phyloP scores from a whole-genome alignment of 2,113 vertebrate genomes.

The Austrofundulus limnaeus region DNA sequence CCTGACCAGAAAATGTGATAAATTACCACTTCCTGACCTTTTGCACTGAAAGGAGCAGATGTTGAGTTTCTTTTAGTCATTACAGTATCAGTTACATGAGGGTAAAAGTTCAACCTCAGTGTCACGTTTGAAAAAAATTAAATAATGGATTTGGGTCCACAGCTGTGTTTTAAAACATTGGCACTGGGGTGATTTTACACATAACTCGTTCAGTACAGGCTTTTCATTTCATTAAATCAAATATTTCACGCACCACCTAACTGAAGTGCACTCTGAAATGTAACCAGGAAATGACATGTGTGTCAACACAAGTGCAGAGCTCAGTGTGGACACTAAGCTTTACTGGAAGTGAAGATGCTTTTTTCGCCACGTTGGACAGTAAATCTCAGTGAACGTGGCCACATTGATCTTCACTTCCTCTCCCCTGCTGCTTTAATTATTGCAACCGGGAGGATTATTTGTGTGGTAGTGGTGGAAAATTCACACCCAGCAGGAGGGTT shows the following conservation, averaged over 20 bases:
- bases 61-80: no score
- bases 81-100: no score
- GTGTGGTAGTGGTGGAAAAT: slow-evolving; percentile 32
- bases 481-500: slow-evolving; percentile 36
- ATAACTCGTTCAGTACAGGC: no score
- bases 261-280: no score
- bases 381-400: slow-evolving; percentile 5
- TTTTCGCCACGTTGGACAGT: slow-evolving; percentile 18
- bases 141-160: background rate
- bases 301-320: background rate
- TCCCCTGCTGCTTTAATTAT: slow-evolving; percentile 64
- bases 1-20: no score
- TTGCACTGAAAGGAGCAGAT: background rate
- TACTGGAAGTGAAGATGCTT: slow-evolving; percentile 12
- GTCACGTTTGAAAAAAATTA: no score
- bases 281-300: no score
- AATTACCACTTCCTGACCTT: background rate
- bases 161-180: no score
- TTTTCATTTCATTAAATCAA: no score
- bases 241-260: no score
- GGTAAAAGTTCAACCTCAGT: no score
- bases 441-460: slow-evolving; percentile 38
- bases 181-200: no score
- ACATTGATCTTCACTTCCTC: slow-evolving; percentile 18
- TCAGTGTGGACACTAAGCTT: slow-evolving; percentile 5